A percentile compares a stretch with the other conserved stretches of the same genome.
These are phyloP conservation scores for Holothuria scabra DNA, from an alignment of 53 echinoderm and acorn worm genomes.

Conservation along the genomic window DNA sequence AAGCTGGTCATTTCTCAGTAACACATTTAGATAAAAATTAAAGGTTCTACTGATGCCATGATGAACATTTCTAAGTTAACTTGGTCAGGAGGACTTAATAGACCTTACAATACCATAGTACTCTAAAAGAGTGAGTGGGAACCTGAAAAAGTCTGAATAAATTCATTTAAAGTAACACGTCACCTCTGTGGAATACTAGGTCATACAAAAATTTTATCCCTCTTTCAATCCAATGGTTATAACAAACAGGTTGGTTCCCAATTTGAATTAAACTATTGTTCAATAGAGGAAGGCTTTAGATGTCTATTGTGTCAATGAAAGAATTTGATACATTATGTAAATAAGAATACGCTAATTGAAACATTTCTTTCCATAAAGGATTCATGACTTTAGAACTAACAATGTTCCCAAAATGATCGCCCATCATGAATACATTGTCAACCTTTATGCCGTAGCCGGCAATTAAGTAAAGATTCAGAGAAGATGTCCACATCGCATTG, in stretches of 20 bases:
- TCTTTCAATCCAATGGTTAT: not conserved
- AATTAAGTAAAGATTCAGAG: not conserved
- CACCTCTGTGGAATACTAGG: not conserved
- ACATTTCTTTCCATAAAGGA: too few relatives aligned
- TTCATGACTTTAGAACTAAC: slow-evolving; percentile 1
- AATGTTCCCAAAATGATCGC: not conserved
- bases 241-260: too few relatives aligned
- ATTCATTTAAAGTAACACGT: not conserved
- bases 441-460: not conserved
- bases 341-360: too few relatives aligned
- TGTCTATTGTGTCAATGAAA: not conserved
- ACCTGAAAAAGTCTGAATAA: slow-evolving; percentile 1
- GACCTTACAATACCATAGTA: slow-evolving; percentile 8
- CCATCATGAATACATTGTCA: not conserved
- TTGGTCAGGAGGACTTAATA: slow-evolving; percentile 10
- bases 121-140: not conserved
- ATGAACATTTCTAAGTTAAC: not conserved
- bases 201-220: too few relatives aligned
- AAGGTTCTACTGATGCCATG: not conserved
- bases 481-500: not conserved
- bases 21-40: not conserved
- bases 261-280: too few relatives aligned
- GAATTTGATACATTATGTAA: too few relatives aligned
- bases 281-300: not conserved
- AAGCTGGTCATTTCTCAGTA: too few relatives aligned